phyloP scores from a whole-genome alignment of 2,888 invertebrate species.

The Thalpophila matura region DNA sequence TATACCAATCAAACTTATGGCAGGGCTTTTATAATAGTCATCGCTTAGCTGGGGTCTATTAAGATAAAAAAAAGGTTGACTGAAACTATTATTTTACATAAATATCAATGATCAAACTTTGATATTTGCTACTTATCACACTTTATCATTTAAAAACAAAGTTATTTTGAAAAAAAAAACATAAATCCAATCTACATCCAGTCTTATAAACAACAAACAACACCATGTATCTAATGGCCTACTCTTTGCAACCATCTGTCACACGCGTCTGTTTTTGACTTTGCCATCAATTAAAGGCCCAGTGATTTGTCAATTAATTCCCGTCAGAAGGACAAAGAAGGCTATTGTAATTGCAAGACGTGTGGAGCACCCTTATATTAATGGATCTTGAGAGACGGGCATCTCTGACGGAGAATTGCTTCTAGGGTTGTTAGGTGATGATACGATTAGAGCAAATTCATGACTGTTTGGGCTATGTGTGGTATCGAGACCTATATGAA shows the following conservation, averaged over 20 bases:
- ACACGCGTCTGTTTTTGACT: slow-evolving; percentile 65
- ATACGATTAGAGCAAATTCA: slow-evolving; percentile 43
- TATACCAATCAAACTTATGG: no score
- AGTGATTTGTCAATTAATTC: slow-evolving; percentile 81
- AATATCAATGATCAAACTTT: no score
- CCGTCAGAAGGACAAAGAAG: slow-evolving; percentile 76
- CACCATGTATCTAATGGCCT: slow-evolving; percentile 26
- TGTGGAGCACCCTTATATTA: slow-evolving; percentile 76
- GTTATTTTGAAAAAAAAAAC: no score
- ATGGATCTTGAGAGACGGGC: slow-evolving; percentile 73
- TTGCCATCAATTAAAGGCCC: slow-evolving; percentile 71
- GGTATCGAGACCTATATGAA: neutral
- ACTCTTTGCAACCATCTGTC: slow-evolving; percentile 65
- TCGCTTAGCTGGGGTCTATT: neutral
- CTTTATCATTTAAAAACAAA: no score
- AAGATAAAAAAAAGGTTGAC: no score
- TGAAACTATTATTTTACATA: no score
- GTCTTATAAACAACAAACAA: slow-evolving; percentile 15
- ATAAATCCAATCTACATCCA: neutral
- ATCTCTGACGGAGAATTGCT: slow-evolving; percentile 64
- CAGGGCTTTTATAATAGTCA: no score
- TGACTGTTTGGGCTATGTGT: neutral
- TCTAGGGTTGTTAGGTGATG: slow-evolving; percentile 56
- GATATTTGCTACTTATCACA: no score
- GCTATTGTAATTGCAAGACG: slow-evolving; percentile 76